Conservation (phyloP, 2,888 invertebrate genomes). For the Spatulosminthurus flaviceps region DNA sequence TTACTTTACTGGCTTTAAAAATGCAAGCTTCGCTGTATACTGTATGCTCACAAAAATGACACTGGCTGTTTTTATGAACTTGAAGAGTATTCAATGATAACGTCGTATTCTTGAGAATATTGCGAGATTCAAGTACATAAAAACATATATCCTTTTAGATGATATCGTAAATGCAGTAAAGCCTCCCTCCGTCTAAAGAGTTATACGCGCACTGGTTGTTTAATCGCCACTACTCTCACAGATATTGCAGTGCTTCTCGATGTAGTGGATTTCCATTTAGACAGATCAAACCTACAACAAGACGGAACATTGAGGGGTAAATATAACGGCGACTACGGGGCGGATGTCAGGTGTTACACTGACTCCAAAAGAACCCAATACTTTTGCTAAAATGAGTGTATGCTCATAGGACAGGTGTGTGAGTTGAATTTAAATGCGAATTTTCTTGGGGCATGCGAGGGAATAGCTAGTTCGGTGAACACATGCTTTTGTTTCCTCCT, state of each 20-base stretch:
- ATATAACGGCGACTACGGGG: constrained; percentile 2
- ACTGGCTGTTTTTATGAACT: neutral
- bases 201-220: constrained; percentile 5
- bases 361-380: neutral
- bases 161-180: neutral
- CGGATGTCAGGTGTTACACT: constrained; percentile 14
- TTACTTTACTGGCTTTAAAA: neutral
- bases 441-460: neutral
- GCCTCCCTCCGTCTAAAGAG: neutral
- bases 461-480: neutral
- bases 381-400: neutral
- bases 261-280: constrained; percentile 14
- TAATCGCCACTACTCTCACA: neutral
- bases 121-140: neutral
- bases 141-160: neutral
- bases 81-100: neutral
- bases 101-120: constrained; percentile 1
- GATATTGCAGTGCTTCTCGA: neutral
- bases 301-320: constrained; percentile 9
- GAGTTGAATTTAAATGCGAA: constrained; percentile 14
- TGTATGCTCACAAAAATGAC: neutral
- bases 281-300: neutral
- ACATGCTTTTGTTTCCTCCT: neutral
- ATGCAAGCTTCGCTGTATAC: neutral
- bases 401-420: neutral